Conservation (phyloP, 1,140 invertebrate genomes). For the Polypedilum vanderplanki region DNA sequence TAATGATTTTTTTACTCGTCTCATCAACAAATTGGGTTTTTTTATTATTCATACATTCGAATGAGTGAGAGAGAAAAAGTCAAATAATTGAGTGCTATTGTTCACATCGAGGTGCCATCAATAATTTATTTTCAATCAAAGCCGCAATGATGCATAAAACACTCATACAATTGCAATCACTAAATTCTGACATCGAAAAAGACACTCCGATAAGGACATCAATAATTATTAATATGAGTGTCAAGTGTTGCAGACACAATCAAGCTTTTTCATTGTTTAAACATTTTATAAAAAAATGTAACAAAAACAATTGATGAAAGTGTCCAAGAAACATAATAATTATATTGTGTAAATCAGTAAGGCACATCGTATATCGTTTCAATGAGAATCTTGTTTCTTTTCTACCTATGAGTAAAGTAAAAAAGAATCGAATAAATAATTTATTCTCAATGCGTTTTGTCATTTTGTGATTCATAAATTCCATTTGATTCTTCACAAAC, state of each 20-base stretch:
- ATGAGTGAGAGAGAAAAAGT: background rate
- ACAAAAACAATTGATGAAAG: background rate
- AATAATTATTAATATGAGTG: background rate
- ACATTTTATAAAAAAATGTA: background rate
- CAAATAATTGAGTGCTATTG: background rate
- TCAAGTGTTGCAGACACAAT: background rate
- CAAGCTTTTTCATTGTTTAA: background rate
- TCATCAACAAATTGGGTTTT: background rate
- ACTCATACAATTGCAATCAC: background rate
- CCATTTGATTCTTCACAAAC: background rate
- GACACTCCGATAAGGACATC: slow-evolving; percentile 10
- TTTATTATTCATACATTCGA: slow-evolving; percentile 1
- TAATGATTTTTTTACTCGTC: too few relatives aligned
- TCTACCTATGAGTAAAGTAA: too few relatives aligned
- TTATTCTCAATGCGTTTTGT: slow-evolving; percentile 13
- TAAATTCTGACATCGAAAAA: background rate
- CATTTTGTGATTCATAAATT: slow-evolving; percentile 19
- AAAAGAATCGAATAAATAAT: too few relatives aligned
- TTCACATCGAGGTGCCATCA: slow-evolving; percentile 7
- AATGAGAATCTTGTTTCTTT: too few relatives aligned
- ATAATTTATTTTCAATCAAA: slow-evolving; percentile 7
- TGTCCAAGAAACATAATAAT: slow-evolving; percentile 1
- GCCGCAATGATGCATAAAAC: background rate
- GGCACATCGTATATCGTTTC: background rate
- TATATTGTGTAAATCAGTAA: slow-evolving; percentile 7